Base-by-base conservation (phyloP, 2,113 vertebrate genomes). In the Tinamus guttatus region DNA sequence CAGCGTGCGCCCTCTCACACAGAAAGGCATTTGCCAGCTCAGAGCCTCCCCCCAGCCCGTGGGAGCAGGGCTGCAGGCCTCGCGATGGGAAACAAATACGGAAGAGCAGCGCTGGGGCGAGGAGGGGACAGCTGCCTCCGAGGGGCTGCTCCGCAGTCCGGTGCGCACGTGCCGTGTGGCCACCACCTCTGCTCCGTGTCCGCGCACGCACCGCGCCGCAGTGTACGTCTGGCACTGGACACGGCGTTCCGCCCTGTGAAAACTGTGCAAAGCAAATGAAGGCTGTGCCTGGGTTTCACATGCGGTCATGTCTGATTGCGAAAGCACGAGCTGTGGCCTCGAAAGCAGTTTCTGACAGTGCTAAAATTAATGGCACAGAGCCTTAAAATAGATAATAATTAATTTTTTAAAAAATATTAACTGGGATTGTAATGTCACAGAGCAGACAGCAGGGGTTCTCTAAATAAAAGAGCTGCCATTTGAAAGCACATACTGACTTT, bases 341-440 rank as follows among this genome's bases (percentile, higher is more conserved):
- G 5, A 28, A 27, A 67, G 25, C 34, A 6, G 27, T 4, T 38
- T 32, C 38, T 36, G 63, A 25, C 27, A 36, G 67, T 27, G 11
- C 19, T 16, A 36, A 27, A 4, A 9, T 20, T 8, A 6, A 11
- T 3, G 40, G n/a, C 30, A 5, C 68, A 7, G 58, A 58, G 45
- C 47, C 69, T 24, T 19, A 18, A 45, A n/a, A 22, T 12, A 40
- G 40, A 12, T 47, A 28, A 34, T 38, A 20, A 10, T 51, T 9
- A 41, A 43, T 19, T 69, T 34, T 52, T 20, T 41, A 21, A 9
- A 67, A 52, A 54, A 13, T 41, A 69, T 22, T 62, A 70, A 21
- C 32, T 5, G 2, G 38, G 34, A 13, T 5, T 10, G n/a, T n/a
- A 24, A 17, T 11, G 47, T n/a, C 28, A 3, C 32, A 2, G 7